These are phyloP conservation scores for Pterostichus niger DNA, from an alignment of 2,888 invertebrate species.

Conservation along the genomic window DNA sequence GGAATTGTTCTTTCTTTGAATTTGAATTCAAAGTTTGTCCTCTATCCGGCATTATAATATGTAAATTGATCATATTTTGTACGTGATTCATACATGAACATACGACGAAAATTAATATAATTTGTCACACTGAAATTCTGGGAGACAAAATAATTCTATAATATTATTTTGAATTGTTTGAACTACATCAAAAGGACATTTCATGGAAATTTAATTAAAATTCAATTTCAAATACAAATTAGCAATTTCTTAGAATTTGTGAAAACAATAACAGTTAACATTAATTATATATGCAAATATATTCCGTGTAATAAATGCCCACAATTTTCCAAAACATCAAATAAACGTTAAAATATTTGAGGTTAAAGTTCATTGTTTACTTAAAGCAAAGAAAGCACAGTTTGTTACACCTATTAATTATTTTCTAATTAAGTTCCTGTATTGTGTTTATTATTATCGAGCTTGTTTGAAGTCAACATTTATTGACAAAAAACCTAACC, in stretches of 20 bases:
- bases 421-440: not conserved
- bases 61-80: conserved; percentile 11
- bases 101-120: not conserved
- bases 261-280: too few species aligned
- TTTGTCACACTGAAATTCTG: not conserved
- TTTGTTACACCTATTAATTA: not conserved
- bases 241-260: not conserved
- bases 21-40: conserved; percentile 15
- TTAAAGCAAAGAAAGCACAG: not conserved
- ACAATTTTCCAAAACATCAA: not conserved
- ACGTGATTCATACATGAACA: not conserved
- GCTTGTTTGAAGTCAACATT: conserved; percentile 5
- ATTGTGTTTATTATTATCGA: not conserved
- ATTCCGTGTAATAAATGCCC: too few species aligned
- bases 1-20: conserved; percentile 21
- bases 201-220: conserved; percentile 7
- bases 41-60: not conserved
- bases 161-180: too few species aligned
- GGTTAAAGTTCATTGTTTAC: conserved; percentile 4
- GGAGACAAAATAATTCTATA: too few species aligned
- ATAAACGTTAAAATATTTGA: not conserved
- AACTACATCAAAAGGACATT: not conserved
- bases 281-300: too few species aligned
- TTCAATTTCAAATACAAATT: not conserved
- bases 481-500: conserved; percentile 18